Evolutionary conservation across 2,888 invertebrate species (phyloP).

Genomic region (Melipona beecheii): DNA sequence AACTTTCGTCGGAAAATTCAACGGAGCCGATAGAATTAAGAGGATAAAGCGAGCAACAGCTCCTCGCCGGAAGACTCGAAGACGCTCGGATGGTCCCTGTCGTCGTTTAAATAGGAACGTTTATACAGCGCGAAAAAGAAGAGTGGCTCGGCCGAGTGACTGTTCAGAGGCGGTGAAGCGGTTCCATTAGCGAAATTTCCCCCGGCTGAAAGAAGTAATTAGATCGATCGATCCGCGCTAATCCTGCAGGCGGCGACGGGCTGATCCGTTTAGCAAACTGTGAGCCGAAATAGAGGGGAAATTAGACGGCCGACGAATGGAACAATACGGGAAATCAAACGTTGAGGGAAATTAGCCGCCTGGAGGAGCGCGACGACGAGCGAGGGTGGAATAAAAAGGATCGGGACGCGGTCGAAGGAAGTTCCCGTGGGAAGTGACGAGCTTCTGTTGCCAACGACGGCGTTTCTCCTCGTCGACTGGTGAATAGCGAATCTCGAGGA

Average conservation of each 20-base stretch:
- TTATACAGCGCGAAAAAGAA: background rate
- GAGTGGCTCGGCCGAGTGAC: too few species aligned
- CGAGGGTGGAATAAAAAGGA: background rate
- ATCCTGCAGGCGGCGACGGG: background rate
- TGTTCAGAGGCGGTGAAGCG: background rate
- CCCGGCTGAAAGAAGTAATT: conserved; percentile 9
- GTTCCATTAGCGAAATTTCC: conserved; percentile 9
- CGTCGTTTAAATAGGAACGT: background rate
- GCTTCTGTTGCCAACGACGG: background rate
- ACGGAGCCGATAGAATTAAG: background rate
- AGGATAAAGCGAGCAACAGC: background rate
- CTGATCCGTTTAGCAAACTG: background rate
- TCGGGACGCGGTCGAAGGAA: background rate
- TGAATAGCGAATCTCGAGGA: background rate
- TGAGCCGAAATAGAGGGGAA: background rate
- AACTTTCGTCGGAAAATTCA: background rate
- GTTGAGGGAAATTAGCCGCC: too few species aligned
- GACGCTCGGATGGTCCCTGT: background rate
- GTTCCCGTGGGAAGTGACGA: background rate
- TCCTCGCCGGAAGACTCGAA: background rate
- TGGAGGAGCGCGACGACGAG: background rate
- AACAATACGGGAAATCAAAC: conserved; percentile 19
- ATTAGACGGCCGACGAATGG: background rate
- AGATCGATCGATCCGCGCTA: conserved; percentile 24
- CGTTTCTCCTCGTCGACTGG: background rate